Evolutionary conservation across 2,113 vertebrate species (phyloP), one percentile per base, ranked within the genome.

Genomic region (Anoplopoma fimbria): DNA sequence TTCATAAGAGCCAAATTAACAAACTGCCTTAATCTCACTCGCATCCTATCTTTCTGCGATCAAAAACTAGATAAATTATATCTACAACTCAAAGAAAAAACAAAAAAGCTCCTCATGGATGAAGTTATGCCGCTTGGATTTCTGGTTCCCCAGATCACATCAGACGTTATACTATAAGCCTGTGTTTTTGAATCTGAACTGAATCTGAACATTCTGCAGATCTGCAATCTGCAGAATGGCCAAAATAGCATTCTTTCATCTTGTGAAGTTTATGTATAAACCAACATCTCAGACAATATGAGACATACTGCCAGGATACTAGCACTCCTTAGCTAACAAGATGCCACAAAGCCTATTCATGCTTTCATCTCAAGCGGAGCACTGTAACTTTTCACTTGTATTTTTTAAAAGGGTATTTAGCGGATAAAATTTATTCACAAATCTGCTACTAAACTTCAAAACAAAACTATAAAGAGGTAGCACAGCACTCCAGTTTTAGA

Each of bases 371-470:
- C 34, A 47, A 42, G 13, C 33, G 63, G 34, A 36, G 2, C 33
- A 27, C 14, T 70, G 27, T 33, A 36, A 60, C n/a, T 57, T 72
- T 25, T 67, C 23, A 6, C 27, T 23, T 31, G 14, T 29, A 40
- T 51, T 45, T 13, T 71, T 60, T 45, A 27, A 79, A 82, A 34
- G 17, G 13, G 14, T 57, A 60, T 82, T 65, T 70, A 49, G 34
- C 23, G 15, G 36, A 60, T 58, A 15, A 29, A 53, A 78, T 27
- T 1, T 27, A 29, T 27, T 25, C 17, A 40, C 6, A 65, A 60
- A 60, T 62, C 68, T 74, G 47, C 25, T 69, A 53, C 73, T 36
- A 29, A n/a, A 74, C 78, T 69, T 81, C 29, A 79, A 79, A 79
- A 53, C 51, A 47, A 36, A 55, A 73, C 17, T 36, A 75, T 31